Base-by-base conservation (phyloP, 1,140 invertebrate species). In the Drosophila mojavensis region DNA sequence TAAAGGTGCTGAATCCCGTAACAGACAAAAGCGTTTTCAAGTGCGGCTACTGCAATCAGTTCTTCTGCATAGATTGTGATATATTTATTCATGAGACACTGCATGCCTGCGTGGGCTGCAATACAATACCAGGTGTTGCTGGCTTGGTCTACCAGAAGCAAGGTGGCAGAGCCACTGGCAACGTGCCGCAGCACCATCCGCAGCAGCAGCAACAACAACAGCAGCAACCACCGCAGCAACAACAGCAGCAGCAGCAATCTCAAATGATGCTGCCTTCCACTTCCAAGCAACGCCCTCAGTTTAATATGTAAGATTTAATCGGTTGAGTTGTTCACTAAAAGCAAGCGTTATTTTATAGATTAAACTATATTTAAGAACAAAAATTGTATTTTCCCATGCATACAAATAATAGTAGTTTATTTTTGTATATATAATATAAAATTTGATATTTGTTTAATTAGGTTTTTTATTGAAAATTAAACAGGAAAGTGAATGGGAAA, bases 21-120 rank as follows among this genome's bases (percentile, higher is more conserved):
- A 30, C 11, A 1, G 96, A 97, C 75, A 97, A 97, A 93, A 91
- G 96, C 95, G 93, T 97, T 7, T 97, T 96, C 85, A 93, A 94
- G 50, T 99, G 98, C 93, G 93, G 93, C 41, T 95, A 94, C 47
- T 99, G 98, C 93, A 90, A 93, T 0, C 94, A 96, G 79, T 93
- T 94, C 39, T 99, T 97, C 93, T 99, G 98, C 92, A 93, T 98
- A 67, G 98, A 99, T 91, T 99, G 98, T 94, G 98, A 99, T 93
- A 94, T 98, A 63, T 98, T 98, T 91, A 96, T 99, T 58, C 97
- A 99, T 79, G 97, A 98, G 76, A 96, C 97, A 3, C 93, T 99
- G 33, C 98, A 99, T 92, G 96, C 96, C 9, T 99, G 98, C 93
- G 98, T 98, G 17, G 98, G 97, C 26, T 99, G 98, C 94, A 95